Evolutionary conservation across 1,140 invertebrate species (phyloP).

Genomic region (Drosophila tsacasi): DNA sequence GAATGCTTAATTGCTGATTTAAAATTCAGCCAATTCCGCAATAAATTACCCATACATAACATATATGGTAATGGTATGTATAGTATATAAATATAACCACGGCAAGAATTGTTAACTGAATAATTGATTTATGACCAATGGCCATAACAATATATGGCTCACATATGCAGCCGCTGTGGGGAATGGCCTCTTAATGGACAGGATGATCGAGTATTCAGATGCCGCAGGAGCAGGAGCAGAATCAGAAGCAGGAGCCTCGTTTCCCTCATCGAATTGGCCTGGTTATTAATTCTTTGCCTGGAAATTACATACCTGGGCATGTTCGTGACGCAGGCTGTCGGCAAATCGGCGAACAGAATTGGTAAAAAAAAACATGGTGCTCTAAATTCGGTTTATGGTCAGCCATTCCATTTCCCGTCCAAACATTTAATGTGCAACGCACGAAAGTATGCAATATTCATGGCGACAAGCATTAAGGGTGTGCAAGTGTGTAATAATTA

Average conservation of each 20-base stretch:
- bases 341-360: constrained; percentile 12
- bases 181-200: constrained; percentile 32
- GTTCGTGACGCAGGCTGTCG: constrained; percentile 9
- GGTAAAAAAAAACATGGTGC: constrained; percentile 33
- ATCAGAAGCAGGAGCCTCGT: neutral
- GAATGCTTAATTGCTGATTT: neutral
- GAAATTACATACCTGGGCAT: constrained; percentile 11
- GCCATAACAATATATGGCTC: constrained; percentile 20
- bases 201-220: constrained; percentile 13
- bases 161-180: constrained; percentile 12
- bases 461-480: constrained; percentile 14
- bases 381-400: constrained; percentile 46
- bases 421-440: constrained; percentile 38
- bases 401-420: neutral
- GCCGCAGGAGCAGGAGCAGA: neutral
- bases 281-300: constrained; percentile 9
- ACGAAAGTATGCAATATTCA: constrained; percentile 63
- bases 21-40: neutral
- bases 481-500: constrained; percentile 49
- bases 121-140: constrained; percentile 29
- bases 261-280: constrained; percentile 10
- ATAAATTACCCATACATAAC: neutral
- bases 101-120: constrained; percentile 12
- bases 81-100: neutral
- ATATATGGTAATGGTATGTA: neutral